Evolutionary conservation across 2,113 vertebrate species (phyloP).

Genomic region (Nasalis larvatus): DNA sequence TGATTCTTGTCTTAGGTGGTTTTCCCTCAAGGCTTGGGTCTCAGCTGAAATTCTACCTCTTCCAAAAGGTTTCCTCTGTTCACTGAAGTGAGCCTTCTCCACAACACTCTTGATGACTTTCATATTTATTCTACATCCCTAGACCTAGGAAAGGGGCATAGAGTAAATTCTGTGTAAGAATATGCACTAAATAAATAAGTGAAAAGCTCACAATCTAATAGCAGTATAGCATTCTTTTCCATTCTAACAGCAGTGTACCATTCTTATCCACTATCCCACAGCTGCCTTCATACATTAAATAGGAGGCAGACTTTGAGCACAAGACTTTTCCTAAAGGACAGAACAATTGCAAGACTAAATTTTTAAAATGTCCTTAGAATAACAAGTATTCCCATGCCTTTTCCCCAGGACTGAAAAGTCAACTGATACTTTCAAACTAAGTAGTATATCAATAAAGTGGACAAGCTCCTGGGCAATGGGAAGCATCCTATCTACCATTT

Average conservation of each 20-base stretch:
- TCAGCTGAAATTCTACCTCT: background rate
- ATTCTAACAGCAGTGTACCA: no score
- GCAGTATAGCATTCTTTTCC: background rate
- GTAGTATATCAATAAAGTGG: background rate
- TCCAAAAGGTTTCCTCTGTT: background rate
- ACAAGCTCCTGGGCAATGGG: no score
- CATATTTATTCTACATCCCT: background rate
- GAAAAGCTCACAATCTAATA: background rate
- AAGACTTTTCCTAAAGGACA: background rate
- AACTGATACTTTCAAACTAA: background rate
- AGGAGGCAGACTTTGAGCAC: background rate
- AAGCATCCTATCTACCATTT: background rate
- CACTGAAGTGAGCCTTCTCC: background rate
- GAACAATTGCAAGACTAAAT: background rate
- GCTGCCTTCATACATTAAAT: background rate
- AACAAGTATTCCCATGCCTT: background rate
- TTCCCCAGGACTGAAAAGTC: background rate
- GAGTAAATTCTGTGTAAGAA: background rate
- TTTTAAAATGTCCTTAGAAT: background rate
- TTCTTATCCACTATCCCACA: no score
- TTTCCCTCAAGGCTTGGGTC: background rate
- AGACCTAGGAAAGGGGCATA: background rate
- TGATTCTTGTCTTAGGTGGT: background rate
- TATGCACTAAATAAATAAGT: background rate
- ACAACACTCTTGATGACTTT: fast-evolving